Base-by-base conservation (phyloP, 1,140 invertebrate genomes). In the Ladona fulva region DNA sequence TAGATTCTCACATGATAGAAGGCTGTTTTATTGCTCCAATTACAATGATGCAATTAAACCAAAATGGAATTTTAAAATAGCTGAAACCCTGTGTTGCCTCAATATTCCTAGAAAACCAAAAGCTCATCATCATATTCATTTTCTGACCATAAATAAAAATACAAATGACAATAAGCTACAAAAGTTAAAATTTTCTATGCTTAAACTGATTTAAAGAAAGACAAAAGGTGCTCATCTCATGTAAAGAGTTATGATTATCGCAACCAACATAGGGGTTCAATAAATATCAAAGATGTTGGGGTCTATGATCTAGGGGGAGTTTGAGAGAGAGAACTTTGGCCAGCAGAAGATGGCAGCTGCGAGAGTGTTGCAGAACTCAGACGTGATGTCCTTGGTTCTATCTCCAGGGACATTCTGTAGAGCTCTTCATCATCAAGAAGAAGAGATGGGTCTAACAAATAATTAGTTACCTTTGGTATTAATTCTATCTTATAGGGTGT, bases 401-500 rank as follows among this genome's bases (percentile, higher is more conserved):
- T 91, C 81, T 93, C 91, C 80, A 97, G 85, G 0, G 94, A 96
- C 80, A 92, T 88, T 79, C 90, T 88, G 85, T 96, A 97, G 24
- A 96, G 88, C 80, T 94, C 90, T 80, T 97, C 95, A 82, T 97
- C 95, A 76, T 91, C 89, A 74, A 96, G 86, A 16, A 95, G 86
- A 14, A 93, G 83, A 19, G 89, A 89, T 0, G 90, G 87, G 83
- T 97, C 95, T 80, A 97, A 84, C 6, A 97, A 85, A 83, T 97
- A 97, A 81, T 90, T 91, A 29, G 90, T 90, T 66, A 95, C 94
- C 86, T 94, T 93, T 42, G 89, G 87, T 78, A 93, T 94, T 79
- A 93, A 88, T 81, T 95, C 93, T 78, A 97, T 97, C 85, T 95
- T 96, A 84, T 97, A 97, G 0, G 94, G 92, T 6, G 94, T 96